Evolutionary conservation across 2,113 vertebrate species (phyloP), one percentile per base, ranked within the genome.

Genomic region (Myocastor coypus): DNA sequence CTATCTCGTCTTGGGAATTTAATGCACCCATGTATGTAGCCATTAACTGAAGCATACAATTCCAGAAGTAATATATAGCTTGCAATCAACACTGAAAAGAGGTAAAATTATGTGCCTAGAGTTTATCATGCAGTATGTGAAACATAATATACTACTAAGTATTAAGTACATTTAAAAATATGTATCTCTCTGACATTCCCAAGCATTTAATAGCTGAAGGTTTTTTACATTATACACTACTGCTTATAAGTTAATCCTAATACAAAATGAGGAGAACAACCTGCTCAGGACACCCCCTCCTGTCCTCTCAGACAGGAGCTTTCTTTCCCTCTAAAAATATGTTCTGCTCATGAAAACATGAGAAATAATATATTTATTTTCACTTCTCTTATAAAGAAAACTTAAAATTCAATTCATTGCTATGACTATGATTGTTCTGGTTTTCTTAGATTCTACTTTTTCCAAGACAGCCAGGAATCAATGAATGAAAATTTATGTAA

Each of bases 1-100:
- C 17, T 50, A 22, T 94, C 42, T 85, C n/a, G 46, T 61, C 24
- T 95, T 92, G 59, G 34, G 26, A 92, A 88, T 81, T 90, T 80
- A 75, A 59, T 34, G n/a, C 42, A 82, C 55, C 10, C 11, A 8
- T 34, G 10, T 57, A 34, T 57, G 20, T 22, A 7, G 89, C 59
- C 37, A 88, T 84, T 75, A 87, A 71, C 71, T 92, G 34, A 86
- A n/a, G 7, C 81, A 12, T 59, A 63, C 77, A 37, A 59, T 34
- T 69, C 50, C 7, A 42, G 84, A 81, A 88, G 52, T 61, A 64
- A 8, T 50, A 68, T 46, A 57, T 12, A 61, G 40, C 30, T 81
- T 11, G 20, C 20, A 14, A 80, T 24, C 37, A 73, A 3, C 4
- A 6, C 50, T 61, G 1, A 59, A 22, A 85, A 28, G 16, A 78